Evolutionary conservation across 2,888 invertebrate species (phyloP).

Genomic region (Antheraea assamensis): DNA sequence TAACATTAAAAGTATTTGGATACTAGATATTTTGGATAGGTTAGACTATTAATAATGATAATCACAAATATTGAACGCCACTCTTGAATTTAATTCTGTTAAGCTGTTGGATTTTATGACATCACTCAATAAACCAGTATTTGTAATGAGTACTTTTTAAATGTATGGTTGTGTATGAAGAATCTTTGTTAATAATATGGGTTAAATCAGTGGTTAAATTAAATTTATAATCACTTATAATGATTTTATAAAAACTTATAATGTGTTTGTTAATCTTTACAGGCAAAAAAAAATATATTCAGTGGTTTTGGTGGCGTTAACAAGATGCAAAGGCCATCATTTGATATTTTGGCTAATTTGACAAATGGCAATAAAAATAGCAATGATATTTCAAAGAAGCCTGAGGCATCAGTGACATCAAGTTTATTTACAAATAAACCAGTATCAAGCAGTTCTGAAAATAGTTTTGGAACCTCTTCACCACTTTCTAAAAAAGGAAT

Average conservation of each 20-base stretch:
- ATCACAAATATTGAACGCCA: too few relatives aligned
- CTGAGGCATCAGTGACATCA: constrained; percentile 49
- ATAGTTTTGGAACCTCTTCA: constrained; percentile 49
- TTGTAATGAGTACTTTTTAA: too few relatives aligned
- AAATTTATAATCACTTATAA: too few relatives aligned
- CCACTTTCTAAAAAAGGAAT: constrained; percentile 41
- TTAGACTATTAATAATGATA: too few relatives aligned
- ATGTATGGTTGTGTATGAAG: too few relatives aligned
- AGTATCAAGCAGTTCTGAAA: constrained; percentile 42
- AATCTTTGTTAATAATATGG: too few relatives aligned
- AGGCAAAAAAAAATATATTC: constrained; percentile 84
- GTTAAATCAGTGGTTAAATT: too few relatives aligned
- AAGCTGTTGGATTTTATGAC: too few relatives aligned
- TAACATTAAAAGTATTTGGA: too few relatives aligned
- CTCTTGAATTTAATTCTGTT: too few relatives aligned
- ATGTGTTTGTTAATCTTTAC: constrained; percentile 43
- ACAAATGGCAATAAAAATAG: constrained; percentile 73
- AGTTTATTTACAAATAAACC: constrained; percentile 54
- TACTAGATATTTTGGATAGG: too few relatives aligned
- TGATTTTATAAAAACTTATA: neutral
- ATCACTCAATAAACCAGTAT: too few relatives aligned
- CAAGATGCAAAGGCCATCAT: constrained; percentile 78
- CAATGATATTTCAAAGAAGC: constrained; percentile 50
- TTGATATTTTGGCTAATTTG: constrained; percentile 83
- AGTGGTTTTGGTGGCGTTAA: constrained; percentile 86